These are phyloP conservation scores for Phalacrocorax pelagicus DNA, from an alignment of 2,113 vertebrate species.

Conservation along the genomic window DNA sequence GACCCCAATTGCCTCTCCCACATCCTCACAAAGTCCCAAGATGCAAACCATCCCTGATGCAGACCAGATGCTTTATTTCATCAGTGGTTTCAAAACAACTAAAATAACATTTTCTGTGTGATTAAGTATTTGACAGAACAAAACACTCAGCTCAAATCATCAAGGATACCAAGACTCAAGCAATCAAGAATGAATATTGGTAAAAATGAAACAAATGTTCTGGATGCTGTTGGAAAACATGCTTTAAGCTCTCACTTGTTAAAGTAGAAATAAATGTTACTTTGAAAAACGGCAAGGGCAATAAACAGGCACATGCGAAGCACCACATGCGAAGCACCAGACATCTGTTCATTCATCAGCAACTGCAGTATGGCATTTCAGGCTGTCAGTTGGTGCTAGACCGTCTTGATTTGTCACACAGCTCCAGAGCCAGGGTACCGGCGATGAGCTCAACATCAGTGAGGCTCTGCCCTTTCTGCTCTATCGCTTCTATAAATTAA, in stretches of 20 bases:
- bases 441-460: accelerated
- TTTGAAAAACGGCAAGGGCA: not conserved
- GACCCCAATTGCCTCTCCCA: not conserved
- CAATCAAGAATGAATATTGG: not conserved
- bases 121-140: not conserved
- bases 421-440: accelerated
- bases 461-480: not conserved
- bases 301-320: not conserved
- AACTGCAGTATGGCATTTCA: not conserved
- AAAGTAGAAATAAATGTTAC: slow-evolving; percentile 8
- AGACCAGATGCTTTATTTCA: not conserved
- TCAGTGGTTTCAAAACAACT: not conserved
- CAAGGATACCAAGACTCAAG: not conserved
- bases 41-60: not conserved
- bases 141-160: not conserved
- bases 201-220: not conserved
- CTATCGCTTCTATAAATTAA: accelerated
- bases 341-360: not conserved
- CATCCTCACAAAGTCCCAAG: not conserved
- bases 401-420: not conserved
- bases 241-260: not conserved
- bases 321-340: not conserved
- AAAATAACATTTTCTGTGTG: not conserved
- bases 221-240: not conserved
- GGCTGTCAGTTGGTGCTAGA: not conserved